A percentile compares a stretch with the other conserved stretches of the same genome.
Evolutionary conservation across 2,888 invertebrate genomes (phyloP).

Genomic region (Autographa gamma): DNA sequence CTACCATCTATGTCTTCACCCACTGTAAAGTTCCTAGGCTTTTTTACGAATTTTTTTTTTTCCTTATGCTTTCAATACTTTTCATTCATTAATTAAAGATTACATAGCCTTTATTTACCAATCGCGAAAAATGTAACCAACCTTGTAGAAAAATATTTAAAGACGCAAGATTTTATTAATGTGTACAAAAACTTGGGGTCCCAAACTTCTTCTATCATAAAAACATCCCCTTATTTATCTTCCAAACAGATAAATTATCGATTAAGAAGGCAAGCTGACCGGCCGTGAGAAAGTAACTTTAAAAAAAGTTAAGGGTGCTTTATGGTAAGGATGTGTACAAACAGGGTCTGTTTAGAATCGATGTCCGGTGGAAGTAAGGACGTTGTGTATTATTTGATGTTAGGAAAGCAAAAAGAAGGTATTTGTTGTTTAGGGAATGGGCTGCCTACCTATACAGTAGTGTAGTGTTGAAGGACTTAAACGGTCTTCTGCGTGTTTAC

Average conservation of each 20-base stretch:
- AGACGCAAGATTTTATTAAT: background rate
- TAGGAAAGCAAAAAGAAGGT: conserved; percentile 3
- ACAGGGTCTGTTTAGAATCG: conserved; percentile 34
- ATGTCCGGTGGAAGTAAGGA: conserved; percentile 49
- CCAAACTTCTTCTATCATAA: conserved; percentile 13
- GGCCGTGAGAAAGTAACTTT: conserved; percentile 46
- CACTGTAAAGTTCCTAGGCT: no score
- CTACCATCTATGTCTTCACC: no score
- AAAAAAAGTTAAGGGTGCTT: conserved; percentile 48
- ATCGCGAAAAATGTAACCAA: no score
- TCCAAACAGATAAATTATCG: conserved; percentile 55
- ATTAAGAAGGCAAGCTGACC: conserved; percentile 42
- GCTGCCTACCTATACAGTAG: background rate
- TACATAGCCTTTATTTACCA: no score
- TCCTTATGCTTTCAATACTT: no score
- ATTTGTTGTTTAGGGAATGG: background rate
- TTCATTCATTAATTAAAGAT: no score
- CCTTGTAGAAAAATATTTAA: no score
- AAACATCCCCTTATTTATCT: conserved; percentile 40
- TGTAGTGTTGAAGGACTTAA: background rate
- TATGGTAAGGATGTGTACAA: conserved; percentile 38
- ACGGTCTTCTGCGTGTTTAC: background rate
- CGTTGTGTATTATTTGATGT: conserved; percentile 31
- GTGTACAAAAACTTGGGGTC: background rate
- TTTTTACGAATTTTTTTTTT: no score